Evolutionary conservation across 2,888 invertebrate species (phyloP), one percentile per base, ranked within the genome.

Genomic region (Plagiodera versicolora): DNA sequence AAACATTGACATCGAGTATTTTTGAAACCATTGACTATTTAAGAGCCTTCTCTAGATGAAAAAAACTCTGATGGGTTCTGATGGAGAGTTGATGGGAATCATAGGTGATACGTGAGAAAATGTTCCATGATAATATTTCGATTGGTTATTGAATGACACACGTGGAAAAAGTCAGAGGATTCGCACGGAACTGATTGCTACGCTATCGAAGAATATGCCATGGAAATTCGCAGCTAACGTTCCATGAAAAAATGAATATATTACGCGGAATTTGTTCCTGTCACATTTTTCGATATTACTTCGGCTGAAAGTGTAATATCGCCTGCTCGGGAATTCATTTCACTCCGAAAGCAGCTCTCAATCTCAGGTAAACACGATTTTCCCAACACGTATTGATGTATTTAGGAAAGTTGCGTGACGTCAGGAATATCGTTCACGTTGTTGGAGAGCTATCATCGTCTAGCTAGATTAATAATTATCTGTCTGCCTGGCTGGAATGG

Each of bases 61-160:
- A n/a, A n/a, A n/a, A n/a, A n/a, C n/a, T n/a, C n/a, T n/a, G n/a
- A n/a, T n/a, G n/a, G n/a, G n/a, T n/a, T n/a, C n/a, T n/a, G n/a
- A n/a, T n/a, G n/a, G n/a, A n/a, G n/a, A n/a, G n/a, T n/a, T n/a
- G n/a, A n/a, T n/a, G n/a, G n/a, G n/a, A n/a, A n/a, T n/a, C n/a
- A n/a, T n/a, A n/a, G n/a, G n/a, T n/a, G n/a, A n/a, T n/a, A n/a
- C n/a, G n/a, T n/a, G n/a, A n/a, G n/a, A n/a, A n/a, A n/a, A n/a
- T n/a, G n/a, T n/a, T n/a, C n/a, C n/a, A n/a, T n/a, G n/a, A n/a
- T n/a, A n/a, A n/a, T n/a, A n/a, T n/a, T n/a, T n/a, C n/a, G n/a
- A n/a, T n/a, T n/a, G n/a, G n/a, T n/a, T n/a, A n/a, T n/a, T 39
- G 39, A 46, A 53, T n/a, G 47, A 39, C 46, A 58, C 58, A 58